Base-by-base conservation (phyloP, 2,888 invertebrate species). In the Crossocerus cetratus region DNA sequence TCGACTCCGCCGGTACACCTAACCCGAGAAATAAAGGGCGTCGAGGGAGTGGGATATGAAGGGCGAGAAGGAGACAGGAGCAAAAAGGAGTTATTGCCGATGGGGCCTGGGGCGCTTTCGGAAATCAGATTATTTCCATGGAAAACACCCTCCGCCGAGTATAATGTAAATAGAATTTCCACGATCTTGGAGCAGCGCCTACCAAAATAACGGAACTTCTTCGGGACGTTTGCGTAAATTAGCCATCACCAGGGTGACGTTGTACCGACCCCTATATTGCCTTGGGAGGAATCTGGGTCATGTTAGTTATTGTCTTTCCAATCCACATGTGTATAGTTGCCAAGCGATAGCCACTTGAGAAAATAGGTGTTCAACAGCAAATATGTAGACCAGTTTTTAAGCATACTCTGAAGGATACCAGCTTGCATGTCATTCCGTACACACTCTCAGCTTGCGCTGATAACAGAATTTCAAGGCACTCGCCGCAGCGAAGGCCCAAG, bases 381-480 rank as follows among this genome's bases (percentile, higher is more conserved):
- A 32, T 32, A 32, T 32, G 11, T 32, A 11, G 32, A 32, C 0
- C 32, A 64, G 14, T 54, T 70, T 53, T 62, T 65, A 64, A 61
- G 49, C 63, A 53, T 65, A 56, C 65, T 64, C 67, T 66, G 55
- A 69, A 72, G 67, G 72, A 60, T 45, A 65, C 66, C 70, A 72
- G 78, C 72, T 80, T 67, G 63, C 76, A 43, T 67, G 80, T 76
- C 73, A 43, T 69, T 73, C 57, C 45, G 58, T 65, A 76, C 59
- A 62, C 63, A 54, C 61, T 67, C 23, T 32, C 61, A 54, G 21
- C n/a, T 55, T 56, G 22, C n/a, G n/a, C 71, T 49, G 80, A 80
- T 80, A 80, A 80, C 80, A 70, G 76, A 80, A 80, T 80, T 78
- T 78, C 76, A 70, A 65, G 49, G 55, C 63, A 74, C 61, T 49